Evolutionary conservation across 2,113 vertebrate genomes (phyloP), one percentile per base, ranked within the genome.

Genomic region (Anser cygnoides): DNA sequence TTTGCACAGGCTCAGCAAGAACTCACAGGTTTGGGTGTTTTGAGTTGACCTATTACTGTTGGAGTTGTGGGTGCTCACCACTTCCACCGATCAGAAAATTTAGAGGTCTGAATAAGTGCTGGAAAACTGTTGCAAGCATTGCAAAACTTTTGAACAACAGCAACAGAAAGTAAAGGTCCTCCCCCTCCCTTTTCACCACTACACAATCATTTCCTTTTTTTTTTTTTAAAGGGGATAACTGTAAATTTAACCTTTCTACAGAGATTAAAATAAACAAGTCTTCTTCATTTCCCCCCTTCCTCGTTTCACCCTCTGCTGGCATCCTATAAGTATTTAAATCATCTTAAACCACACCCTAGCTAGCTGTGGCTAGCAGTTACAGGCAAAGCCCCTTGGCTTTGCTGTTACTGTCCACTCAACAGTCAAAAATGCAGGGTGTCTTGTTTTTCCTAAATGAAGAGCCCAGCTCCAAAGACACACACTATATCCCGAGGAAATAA

Each of bases 241-340:
- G 21, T 57, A 79, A 11, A 50, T 65, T 59, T 71, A 80, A 61
- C 25, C 31, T n/a, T 22, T 10, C 25, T 62, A 44, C 57, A 80
- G 54, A 84, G 77, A 82, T 88, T 23, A 52, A 71, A 89, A 81
- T 78, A 93, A 15, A 39, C 20, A 16, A 58, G 7, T 72, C 39
- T 22, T 13, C 55, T 59, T 80, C 31, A 77, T 58, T 39, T 3
- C 10, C 11, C 20, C 5, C 68, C 41, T 43, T 31, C 71, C 49
- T 58, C 8, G 21, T 84, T 95, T 93, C 72, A 58, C 61, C 67
- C 73, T 95, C 81, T 88, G 50, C 66, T 90, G 74, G 70, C 76
- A 70, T 81, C 61, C 61, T 94, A 0, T 77, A 92, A 95, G 87
- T 79, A 84, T 90, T 90, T 84, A 92, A 97, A 94, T 74, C 13